Base-by-base conservation (phyloP, 2,888 invertebrate species). In the Eilema caniola region DNA sequence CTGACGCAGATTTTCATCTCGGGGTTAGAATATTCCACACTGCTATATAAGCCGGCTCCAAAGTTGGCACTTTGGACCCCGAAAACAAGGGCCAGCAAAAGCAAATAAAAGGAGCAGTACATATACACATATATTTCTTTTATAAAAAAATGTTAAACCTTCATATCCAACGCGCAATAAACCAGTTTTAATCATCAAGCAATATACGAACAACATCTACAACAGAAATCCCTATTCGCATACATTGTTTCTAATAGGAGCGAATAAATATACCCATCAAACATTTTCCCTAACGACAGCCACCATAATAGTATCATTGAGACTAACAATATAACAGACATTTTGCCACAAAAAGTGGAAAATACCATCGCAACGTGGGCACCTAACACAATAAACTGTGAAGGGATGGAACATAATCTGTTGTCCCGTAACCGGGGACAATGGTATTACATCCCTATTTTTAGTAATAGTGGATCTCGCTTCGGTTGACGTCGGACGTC, bases 351-450 rank as follows among this genome's bases (percentile, higher is more conserved):
- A 56, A 59, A 65, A 67, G 28, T 24, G 0, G 16, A 64, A 62
- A 68, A 76, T 33, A 68, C 65, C 37, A 64, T 57, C 24, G 24
- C 25, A 47, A 65, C 62, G 68, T 65, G 69, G 62, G 62, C 64
- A 53, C 57, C 60, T 70, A n/a, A 66, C 57, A 62, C 66, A 41
- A 72, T 71, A 72, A 71, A 76, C 66, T 71, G 69, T 20, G 56
- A 59, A 56, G 69, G 62, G 72, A 76, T 64, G 33, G 72, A 73
- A 78, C 70, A 78, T 74, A 79, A 81, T 80, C 70, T 78, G 76
- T 80, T 78, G 72, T 76, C 79, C 72, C 72, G 74, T 79, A 81
- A 76, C 74, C 24, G 24, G 67, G 33, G 74, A 72, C 72, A 74
- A 72, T 71, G 74, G 71, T 76, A 73, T 79, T 78, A 79, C 69